Evolutionary conservation across 2,797 vertebrate species (phyloP), one percentile per base, ranked within the genome.

Genomic region (Neoniphon sammara): DNA sequence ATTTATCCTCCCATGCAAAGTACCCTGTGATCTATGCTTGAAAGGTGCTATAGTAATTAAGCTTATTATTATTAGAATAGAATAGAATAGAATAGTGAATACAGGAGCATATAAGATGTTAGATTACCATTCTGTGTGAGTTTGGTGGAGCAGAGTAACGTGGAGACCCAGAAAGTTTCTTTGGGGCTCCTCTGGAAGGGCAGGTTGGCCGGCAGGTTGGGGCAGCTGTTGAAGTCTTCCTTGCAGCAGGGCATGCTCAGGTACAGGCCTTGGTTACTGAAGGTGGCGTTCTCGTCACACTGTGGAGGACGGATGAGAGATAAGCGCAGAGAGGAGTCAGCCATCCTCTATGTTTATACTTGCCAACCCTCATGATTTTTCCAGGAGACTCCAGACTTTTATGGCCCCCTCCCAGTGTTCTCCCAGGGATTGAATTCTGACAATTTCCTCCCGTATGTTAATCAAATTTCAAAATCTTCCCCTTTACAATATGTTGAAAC

Each of bases 251-350:
- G 97, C 65, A 99, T 93, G 74, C 97, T 97, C 91, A 99, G 93
- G 92, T 99, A 99, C 20, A 98, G 93, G 0, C 97, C 98, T 7
- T 99, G 98, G 87, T 99, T 99, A 90, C 97, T 98, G 89, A 99
- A 99, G 0, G 97, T 98, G 90, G 97, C 96, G 53, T 97, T 99
- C 89, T 99, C 98, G 74, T 99, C 98, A 81, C 98, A 99, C 98
- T 99, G 82, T 0, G 34, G 47, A 68, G 12, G 54, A 44, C 0
- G 1, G 5, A 21, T n/a, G 6, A 14, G 1, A 55, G 14, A 11
- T 4, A 47, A 20, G 49, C 4, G 6, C 3, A 31, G 47, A 27
- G 1, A 23, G 20, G 7, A 49, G 7, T 68, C 27, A 21, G 36
- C 23, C 18, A 7, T 15, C 25, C 20, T 20, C 20, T 23, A 34